Evolutionary conservation across 2,797 vertebrate genomes (phyloP), one percentile per base, ranked within the genome.

Genomic region (Tapirus indicus): DNA sequence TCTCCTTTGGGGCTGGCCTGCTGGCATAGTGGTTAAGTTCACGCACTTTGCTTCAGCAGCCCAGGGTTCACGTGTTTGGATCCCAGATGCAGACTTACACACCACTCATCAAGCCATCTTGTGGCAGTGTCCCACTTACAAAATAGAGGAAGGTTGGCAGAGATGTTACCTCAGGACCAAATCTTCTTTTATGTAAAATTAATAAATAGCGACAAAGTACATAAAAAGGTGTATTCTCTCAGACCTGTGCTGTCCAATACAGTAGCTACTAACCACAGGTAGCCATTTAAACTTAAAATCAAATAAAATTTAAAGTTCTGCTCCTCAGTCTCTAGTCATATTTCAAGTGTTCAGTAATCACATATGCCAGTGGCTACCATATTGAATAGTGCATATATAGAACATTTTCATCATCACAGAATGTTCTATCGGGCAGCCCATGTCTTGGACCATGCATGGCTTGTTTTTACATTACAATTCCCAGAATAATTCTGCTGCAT

Each of bases 401-500:
- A 72, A 66, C 27, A 47, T 16, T 56, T 80, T n/a, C 35, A 62
- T n/a, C 29, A 13, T 13, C 80, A 80, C 44, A 38, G 49, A 38
- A 56, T 7, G 29, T 94, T 75, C 66, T 41, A 0, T n/a, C 23
- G n/a, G 62, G 77, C 41, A 80, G 32, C 64, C 27, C 58, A 38
- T 95, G 93, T 94, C 97, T 98, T 98, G 98, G 98, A 99, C 98
- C 98, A 98, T 98, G 98, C 98, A 99, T 98, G 99, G 98, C 98
- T 99, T 99, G 97, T 96, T 99, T 97, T 99, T 99, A 99, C 99
- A 99, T 99, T 99, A 99, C 98, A 99, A 96, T 99, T 99, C 98
- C 99, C 99, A 99, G 99, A 99, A 99, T 99, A 99, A 99, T 99
- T 99, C 99, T 99, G 99, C 98, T 98, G 91, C 98, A 99, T 98